Base-by-base conservation (phyloP, 2,113 vertebrate genomes). In the Alosa alosa region DNA sequence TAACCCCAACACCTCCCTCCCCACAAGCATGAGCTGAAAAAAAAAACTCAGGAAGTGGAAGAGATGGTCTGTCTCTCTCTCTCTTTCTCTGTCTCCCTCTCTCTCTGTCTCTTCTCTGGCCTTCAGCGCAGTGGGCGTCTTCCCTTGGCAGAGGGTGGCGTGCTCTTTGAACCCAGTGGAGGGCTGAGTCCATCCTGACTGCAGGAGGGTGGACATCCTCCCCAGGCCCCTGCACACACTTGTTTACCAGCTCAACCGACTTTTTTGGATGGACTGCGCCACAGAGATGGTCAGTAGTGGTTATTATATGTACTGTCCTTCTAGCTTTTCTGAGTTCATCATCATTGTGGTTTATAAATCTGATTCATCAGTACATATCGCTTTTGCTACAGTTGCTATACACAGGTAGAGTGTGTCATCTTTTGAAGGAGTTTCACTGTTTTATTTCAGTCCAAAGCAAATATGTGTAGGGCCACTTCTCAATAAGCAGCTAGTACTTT, bases 51-150 rank as follows among this genome's bases (percentile, higher is more conserved):
- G 25, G 25, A 78, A 36, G 72, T 41, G 11, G 31, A 78, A 36
- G 39, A 36, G 11, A 39, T 2, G 3, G 25, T 36, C 72, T 78
- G 11, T 75, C 72, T 78, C 72, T 78, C 72, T 75, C 72, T 78
- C 64, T 25, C 9, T 25, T 7, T 68, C 64, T 64, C 20, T 64
- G 4, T 64, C n/a, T 22, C 22, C 9, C 60, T 64, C 22, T 72
- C 64, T 72, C 64, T 72, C 6, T 72, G 8, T 31, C 64, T 72
- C n/a, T 78, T 8, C 31, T 78, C 64, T 78, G 72, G 72, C 72
- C 72, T 78, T 78, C 72, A 78, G 72, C 72, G 1, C 72, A 39
- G 72, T 78, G 72, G 25, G 72, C 15, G 72, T 78, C 72, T 78
- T 78, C 72, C 72, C 72, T 17, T 78, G 72, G 72, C 72, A 78